phyloP scores from a whole-genome alignment of 2,113 vertebrate genomes.

The Hepsetus odoe region DNA sequence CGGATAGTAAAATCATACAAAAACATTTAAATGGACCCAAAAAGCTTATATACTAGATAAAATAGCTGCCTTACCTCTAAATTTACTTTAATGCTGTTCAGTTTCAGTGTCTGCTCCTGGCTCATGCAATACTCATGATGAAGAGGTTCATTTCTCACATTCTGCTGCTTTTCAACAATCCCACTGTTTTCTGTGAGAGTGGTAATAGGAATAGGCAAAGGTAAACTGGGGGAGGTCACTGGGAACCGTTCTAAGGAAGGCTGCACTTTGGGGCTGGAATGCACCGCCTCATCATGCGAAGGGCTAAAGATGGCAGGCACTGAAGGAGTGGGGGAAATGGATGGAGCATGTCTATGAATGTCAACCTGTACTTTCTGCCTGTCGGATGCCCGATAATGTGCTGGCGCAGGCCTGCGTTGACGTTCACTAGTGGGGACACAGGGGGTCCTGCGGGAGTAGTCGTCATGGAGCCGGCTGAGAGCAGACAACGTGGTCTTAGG shows the following conservation, averaged over 20 bases:
- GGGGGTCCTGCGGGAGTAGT: conserved; percentile 89
- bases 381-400: conserved; percentile 53
- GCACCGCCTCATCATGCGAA: conserved; percentile 2
- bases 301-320: neutral
- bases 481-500: conserved; percentile 57
- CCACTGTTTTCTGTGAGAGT: conserved; percentile 20
- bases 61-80: conserved; percentile 37
- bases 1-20: neutral
- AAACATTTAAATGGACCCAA: neutral
- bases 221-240: neutral
- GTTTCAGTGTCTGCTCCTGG: conserved; percentile 6
- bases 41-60: neutral
- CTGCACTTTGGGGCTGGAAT: conserved; percentile 19
- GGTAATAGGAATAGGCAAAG: neutral
- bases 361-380: conserved; percentile 29
- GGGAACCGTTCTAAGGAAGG: neutral
- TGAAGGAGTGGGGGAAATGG: conserved; percentile 39
- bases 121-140: conserved; percentile 9
- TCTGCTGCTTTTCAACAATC: conserved; percentile 39
- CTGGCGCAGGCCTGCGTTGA: conserved; percentile 66
- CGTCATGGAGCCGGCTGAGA: conserved; percentile 85
- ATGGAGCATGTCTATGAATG: conserved; percentile 32
- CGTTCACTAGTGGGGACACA: conserved; percentile 72
- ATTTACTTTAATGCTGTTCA: conserved; percentile 18
- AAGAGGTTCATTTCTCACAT: neutral